Evolutionary conservation across 2,113 vertebrate genomes (phyloP), one percentile per base, ranked within the genome.

Genomic region (Peromyscus leucopus): DNA sequence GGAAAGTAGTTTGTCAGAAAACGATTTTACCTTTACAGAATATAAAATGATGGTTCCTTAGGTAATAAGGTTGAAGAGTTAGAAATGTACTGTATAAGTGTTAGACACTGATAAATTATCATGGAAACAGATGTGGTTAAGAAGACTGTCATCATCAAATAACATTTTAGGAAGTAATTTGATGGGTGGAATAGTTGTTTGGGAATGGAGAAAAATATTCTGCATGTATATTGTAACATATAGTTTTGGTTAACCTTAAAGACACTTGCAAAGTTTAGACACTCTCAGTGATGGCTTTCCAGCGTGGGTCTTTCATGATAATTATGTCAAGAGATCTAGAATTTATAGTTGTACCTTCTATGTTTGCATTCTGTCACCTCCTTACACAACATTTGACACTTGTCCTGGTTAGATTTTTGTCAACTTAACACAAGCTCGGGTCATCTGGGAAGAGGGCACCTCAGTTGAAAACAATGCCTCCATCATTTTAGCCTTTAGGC

Each of bases 121-220:
- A 63, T 15, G 63, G 33, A 90, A 79, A 46, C 28, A 78, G 31
- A 76, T 87, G 11, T 67, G 39, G 96, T 97, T 95, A 71, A 83
- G 98, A 98, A 91, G 82, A 83, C 92, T 76, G 82, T 93, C 97
- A 97, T 75, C 80, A 94, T 33, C 79, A 93, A 92, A 95, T 83
- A 92, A 67, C 84, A 17, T 22, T 83, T 59, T 92, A 57, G 57
- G 42, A 88, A 72, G 72, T 39, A 91, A 96, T 78, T 93, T 97
- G 76, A 80, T 92, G 95, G 86, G 65, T 91, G 71, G 82, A 97
- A 96, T 97, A 69, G 87, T 97, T 93, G 42, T 76, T 96, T 46
- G 72, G 94, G 79, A 90, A 69, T 97, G 63, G 97, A 91, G 90
- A 92, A 97, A 97, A 98, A 98, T 97, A 97, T 83, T 97, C 89